Evolutionary conservation across 1,140 invertebrate species (phyloP).

Genomic region (Paraescarpia echinospica): DNA sequence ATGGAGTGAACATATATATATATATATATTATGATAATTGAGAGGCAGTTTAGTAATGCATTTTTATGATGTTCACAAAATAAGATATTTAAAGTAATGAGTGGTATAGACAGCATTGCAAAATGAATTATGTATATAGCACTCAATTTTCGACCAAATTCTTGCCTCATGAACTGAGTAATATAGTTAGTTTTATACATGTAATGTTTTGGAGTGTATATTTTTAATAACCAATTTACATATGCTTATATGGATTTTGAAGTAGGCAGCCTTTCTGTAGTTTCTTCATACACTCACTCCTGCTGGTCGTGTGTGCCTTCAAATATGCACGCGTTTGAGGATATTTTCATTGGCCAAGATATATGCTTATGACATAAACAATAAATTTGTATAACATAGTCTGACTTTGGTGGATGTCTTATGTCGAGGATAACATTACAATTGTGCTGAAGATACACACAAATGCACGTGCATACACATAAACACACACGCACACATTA

Average conservation of each 20-base stretch:
- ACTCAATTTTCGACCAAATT: neutral
- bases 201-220: neutral
- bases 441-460: neutral
- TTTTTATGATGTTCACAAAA: neutral
- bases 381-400: neutral
- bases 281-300: neutral
- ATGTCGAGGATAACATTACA: neutral
- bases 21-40: neutral
- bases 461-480: neutral
- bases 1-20: neutral
- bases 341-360: neutral
- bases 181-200: neutral
- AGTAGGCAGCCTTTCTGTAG: neutral
- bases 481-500: too few relatives aligned
- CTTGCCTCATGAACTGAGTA: neutral
- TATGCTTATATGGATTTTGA: neutral
- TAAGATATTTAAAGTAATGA: neutral
- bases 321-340: neutral
- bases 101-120: neutral
- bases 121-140: neutral
- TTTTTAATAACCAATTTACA: constrained; percentile 1
- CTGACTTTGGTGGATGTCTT: neutral
- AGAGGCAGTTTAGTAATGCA: neutral
- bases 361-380: neutral
- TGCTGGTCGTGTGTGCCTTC: neutral